Evolutionary conservation across 2,797 vertebrate species (phyloP).

Genomic region (Lophotriccus pileatus): DNA sequence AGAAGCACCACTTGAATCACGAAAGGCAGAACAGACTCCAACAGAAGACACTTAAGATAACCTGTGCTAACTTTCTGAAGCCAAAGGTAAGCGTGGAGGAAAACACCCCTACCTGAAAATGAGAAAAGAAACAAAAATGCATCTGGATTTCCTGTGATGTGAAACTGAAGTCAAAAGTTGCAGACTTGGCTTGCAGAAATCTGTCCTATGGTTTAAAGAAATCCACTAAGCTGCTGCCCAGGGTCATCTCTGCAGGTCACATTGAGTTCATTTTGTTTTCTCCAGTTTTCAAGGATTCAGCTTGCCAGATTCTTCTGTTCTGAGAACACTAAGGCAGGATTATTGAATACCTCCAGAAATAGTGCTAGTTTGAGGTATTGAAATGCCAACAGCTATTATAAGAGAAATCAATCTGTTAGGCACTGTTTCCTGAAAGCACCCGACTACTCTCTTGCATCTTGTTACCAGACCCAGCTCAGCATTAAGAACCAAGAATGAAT

Average conservation of each 20-base stretch:
- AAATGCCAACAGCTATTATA: background rate
- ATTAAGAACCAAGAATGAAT: background rate
- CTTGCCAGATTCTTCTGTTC: background rate
- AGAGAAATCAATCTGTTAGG: background rate
- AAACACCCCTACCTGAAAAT: background rate
- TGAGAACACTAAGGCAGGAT: background rate
- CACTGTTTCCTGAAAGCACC: background rate
- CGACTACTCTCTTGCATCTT: background rate
- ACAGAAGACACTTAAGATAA: background rate
- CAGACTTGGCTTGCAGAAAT: background rate
- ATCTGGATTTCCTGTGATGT: background rate
- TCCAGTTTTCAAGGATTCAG: background rate
- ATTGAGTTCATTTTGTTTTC: background rate
- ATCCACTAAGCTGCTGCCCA: background rate
- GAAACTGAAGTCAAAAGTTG: background rate
- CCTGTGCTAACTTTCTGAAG: background rate
- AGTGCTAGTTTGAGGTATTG: background rate
- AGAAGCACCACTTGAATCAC: background rate
- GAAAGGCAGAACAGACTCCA: background rate
- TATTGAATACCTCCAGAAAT: background rate
- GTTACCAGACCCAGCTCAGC: background rate
- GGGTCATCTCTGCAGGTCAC: background rate
- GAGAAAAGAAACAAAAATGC: background rate
- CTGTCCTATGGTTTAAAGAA: background rate
- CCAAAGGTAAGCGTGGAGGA: background rate